A percentile compares a stretch with the other conserved stretches of the same genome.
Conservation (phyloP, 2,888 invertebrate species). For the Sturmia bella region DNA sequence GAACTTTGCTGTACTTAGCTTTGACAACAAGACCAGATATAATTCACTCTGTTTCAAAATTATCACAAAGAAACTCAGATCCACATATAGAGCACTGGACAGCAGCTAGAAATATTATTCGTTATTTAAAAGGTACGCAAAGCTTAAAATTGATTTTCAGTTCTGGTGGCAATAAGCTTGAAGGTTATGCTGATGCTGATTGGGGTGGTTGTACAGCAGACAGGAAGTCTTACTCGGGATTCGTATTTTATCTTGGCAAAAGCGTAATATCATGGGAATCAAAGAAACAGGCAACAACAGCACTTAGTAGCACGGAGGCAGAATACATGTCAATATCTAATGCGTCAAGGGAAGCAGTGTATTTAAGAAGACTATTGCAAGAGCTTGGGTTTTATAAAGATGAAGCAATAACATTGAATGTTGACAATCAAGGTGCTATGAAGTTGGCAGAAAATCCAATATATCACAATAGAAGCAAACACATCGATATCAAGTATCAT, state of each 20-base stretch:
- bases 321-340: constrained; percentile 15
- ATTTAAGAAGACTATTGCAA: constrained; percentile 15
- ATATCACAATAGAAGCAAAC: no score
- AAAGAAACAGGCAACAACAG: constrained; percentile 5
- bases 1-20: background rate
- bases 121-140: constrained; percentile 3
- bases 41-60: no score
- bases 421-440: no score
- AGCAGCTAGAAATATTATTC: background rate
- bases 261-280: no score
- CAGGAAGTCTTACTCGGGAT: no score
- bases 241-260: no score
- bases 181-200: no score
- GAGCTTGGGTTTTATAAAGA: background rate
- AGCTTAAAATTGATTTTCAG: no score
- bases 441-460: no score
- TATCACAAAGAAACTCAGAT: no score
- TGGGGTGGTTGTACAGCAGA: no score
- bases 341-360: background rate
- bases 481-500: no score
- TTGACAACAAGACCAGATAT: background rate
- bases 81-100: background rate
- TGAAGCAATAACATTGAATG: background rate
- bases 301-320: constrained; percentile 1
- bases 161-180: background rate